Conservation (phyloP, 1,140 invertebrate genomes). For the Drepana arcuata region DNA sequence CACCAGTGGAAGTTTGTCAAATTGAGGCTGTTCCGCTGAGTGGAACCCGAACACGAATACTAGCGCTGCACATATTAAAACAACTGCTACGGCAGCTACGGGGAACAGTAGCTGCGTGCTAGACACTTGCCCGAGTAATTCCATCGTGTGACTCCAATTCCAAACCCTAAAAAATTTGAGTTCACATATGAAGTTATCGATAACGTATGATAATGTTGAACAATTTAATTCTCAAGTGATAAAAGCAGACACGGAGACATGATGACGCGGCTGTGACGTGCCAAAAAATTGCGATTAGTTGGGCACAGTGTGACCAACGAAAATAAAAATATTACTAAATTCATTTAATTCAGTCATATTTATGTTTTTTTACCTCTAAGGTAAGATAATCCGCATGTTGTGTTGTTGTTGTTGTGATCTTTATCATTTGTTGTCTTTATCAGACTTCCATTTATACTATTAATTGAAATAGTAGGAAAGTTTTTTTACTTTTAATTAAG, state of each 20-base stretch:
- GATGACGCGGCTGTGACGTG: slow-evolving; percentile 77
- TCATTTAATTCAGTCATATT: too few relatives aligned
- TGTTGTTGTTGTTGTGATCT: too few relatives aligned
- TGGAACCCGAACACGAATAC: slow-evolving; percentile 83
- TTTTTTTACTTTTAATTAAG: too few relatives aligned
- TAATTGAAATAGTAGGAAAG: too few relatives aligned
- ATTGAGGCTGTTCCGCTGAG: slow-evolving; percentile 80
- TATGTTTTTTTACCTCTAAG: too few relatives aligned
- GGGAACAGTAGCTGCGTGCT: slow-evolving; percentile 74
- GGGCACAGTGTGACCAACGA: slow-evolving; percentile 25
- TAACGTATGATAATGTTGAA: slow-evolving; percentile 60
- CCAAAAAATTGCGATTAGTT: slow-evolving; percentile 57
- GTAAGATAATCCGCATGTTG: too few relatives aligned
- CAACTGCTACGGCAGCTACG: slow-evolving; percentile 77
- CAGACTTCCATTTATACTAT: too few relatives aligned
- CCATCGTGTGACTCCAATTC: slow-evolving; percentile 65
- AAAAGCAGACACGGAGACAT: slow-evolving; percentile 71
- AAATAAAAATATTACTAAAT: slow-evolving; percentile 17
- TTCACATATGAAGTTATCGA: slow-evolving; percentile 59
- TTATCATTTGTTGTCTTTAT: too few relatives aligned
- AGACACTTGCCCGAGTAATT: slow-evolving; percentile 71
- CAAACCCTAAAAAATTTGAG: slow-evolving; percentile 44
- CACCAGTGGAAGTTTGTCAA: slow-evolving; percentile 76
- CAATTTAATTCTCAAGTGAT: slow-evolving; percentile 65
- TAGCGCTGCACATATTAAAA: slow-evolving; percentile 76